Evolutionary conservation across 2,888 invertebrate species (phyloP), one percentile per base, ranked within the genome.

Genomic region (Abscondita cerata): DNA sequence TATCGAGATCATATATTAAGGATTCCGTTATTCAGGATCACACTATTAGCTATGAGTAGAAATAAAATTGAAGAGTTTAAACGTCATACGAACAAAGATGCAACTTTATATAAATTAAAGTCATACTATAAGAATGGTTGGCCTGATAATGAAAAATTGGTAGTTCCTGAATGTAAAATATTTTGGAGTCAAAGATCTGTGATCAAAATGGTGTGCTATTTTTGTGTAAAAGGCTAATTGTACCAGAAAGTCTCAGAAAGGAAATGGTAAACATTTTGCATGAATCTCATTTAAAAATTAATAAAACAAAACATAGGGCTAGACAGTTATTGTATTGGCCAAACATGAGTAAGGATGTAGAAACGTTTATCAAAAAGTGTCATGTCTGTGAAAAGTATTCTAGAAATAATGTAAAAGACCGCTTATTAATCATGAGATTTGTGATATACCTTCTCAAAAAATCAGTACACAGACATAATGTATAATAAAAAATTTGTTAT

Each of bases 291-390:
- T 25, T 25, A 59, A 6, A 6, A 25, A 40, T 40, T 5, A 15
- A 40, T 5, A 40, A 12, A 40, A 8, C 13, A 1, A 40, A 40
- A 8, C 15, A 12, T 12, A 11, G 40, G 8, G 12, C 6, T 13
- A 12, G 40, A 13, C 40, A 40, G 15, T 12, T 40, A 31, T 38
- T 59, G 11, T 59, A 52, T 25, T 59, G 48, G 59, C 59, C 59
- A 12, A 20, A 19, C 11, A 41, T 59, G 18, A 20, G 36, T 15
- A 16, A 11, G 31, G 36, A 59, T 44, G 47, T 59, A 13, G 47
- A 51, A 9, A 59, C 31, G 9, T 59, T 38, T 12, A 34, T 53
- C 9, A 46, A 34, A n/a, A 52, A 53, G 25, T 25, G 25, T 25
- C 6, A 25, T 25, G 25, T 25, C 6, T 25, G 25, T 6, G 25